These are phyloP conservation scores for Hydrochoerus hydrochaeris DNA, from an alignment of 2,113 vertebrate genomes.

Conservation along the genomic window DNA sequence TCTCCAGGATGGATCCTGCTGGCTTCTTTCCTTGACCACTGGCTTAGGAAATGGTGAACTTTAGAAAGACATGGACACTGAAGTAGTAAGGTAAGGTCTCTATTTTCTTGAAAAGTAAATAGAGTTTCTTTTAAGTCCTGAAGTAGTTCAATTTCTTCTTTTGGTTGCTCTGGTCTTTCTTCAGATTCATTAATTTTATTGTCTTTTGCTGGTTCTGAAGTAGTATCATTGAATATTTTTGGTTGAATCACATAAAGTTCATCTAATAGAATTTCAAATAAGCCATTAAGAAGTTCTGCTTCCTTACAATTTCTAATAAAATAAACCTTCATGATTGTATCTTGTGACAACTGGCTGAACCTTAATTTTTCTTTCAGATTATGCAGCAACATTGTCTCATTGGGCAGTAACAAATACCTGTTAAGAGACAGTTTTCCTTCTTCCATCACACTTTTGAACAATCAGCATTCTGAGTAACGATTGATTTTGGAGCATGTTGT, in stretches of 20 bases:
- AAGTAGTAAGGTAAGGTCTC: neutral
- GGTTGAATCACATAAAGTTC: constrained; percentile 83
- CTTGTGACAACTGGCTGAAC: neutral
- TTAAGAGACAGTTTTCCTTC: neutral
- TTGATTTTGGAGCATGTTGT: constrained; percentile 74
- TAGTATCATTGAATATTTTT: constrained; percentile 83
- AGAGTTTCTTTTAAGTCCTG: constrained; percentile 75
- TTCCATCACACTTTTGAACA: constrained; percentile 16
- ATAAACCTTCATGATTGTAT: constrained; percentile 63
- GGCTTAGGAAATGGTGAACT: neutral
- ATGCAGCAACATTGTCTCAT: neutral
- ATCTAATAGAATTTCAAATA: constrained; percentile 87
- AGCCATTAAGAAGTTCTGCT: constrained; percentile 84
- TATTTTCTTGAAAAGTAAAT: constrained; percentile 38
- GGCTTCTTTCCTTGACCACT: neutral
- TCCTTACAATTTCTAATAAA: constrained; percentile 86
- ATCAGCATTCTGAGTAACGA: neutral
- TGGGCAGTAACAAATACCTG: neutral
- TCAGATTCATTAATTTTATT: constrained; percentile 79
- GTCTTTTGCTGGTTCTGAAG: constrained; percentile 84
- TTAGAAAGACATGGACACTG: neutral
- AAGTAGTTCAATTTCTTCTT: constrained; percentile 80
- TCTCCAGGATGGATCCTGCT: neutral
- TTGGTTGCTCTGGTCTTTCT: constrained; percentile 77
- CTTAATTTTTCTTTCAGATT: neutral